phyloP scores from a whole-genome alignment of 2,113 vertebrate species.

The Progne subis region DNA sequence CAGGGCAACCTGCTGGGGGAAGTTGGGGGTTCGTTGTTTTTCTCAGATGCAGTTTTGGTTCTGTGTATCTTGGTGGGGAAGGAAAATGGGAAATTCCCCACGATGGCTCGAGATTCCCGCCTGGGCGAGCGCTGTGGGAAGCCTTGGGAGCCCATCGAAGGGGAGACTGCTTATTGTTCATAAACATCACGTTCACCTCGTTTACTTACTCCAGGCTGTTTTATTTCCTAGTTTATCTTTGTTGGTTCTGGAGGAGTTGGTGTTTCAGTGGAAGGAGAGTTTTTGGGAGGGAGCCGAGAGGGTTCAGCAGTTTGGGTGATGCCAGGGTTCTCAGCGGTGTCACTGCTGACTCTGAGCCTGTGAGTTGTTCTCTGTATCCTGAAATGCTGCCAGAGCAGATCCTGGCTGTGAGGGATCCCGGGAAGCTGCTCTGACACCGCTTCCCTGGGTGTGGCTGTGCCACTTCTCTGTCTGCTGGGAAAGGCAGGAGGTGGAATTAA shows the following conservation, averaged over 20 bases:
- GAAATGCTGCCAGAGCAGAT: rapidly evolving
- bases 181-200: background rate
- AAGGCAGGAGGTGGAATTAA: background rate
- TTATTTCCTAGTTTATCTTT: background rate
- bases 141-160: background rate
- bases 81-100: rapidly evolving
- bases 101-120: background rate
- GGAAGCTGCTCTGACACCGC: background rate
- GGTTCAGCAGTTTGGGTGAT: background rate
- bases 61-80: background rate
- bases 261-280: background rate
- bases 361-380: rapidly evolving
- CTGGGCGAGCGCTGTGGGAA: rapidly evolving
- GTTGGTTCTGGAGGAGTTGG: background rate
- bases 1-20: background rate
- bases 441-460: background rate
- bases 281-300: background rate
- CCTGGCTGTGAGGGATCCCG: background rate
- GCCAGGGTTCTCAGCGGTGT: background rate
- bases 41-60: background rate
- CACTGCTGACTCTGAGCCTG: rapidly evolving
- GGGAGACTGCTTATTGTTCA: background rate
- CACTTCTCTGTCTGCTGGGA: background rate
- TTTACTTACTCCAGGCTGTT: background rate
- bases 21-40: rapidly evolving